Base-by-base conservation (phyloP, 2,113 vertebrate species). In the Gambusia affinis region DNA sequence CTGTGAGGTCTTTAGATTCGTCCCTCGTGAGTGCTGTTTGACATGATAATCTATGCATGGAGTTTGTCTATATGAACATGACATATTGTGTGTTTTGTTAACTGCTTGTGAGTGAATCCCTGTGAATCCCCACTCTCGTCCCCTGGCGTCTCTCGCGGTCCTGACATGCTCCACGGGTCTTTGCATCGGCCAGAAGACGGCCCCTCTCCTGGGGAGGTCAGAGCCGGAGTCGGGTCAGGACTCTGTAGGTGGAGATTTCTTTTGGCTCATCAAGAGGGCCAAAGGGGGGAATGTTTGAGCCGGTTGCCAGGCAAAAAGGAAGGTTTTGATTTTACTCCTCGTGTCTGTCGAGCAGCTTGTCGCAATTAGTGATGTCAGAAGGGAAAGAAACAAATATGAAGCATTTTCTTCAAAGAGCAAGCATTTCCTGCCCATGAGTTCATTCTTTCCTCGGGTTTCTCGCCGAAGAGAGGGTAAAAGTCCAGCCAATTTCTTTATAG, bases 361-460 rank as follows among this genome's bases (percentile, higher is more conserved):
- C 88, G 79, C 92, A 92, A 94, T 93, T 93, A 93, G 88, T 89
- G 92, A 92, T 89, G 92, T 93, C 92, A 92, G 88, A 31, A 85
- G 84, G 83, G 82, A 90, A 82, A 91, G 92, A 91, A 92, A 91
- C 90, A 92, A 94, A 92, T 92, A 91, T 88, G 85, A 88, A 90
- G 83, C 86, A 57, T 64, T 85, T 86, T 85, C 87, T 90, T 93
- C 93, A 92, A 94, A 92, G 91, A 81, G 75, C 72, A 74, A 71
- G 74, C 89, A 87, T 88, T 78, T 83, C 77, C 88, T 90, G 91
- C 89, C 84, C 85, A 92, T 94, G 91, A 93, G 85, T 93, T 91
- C 91, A 93, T 91, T 89, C 62, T 91, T 92, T 90, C 91, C 86
- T 81, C 1, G 8, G 51, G 28, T 85, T 92, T 89, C 79, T 88